A percentile compares a stretch with the other conserved stretches of the same genome.
These are phyloP conservation scores for Charanyca ferruginea DNA, from an alignment of 2,888 invertebrate genomes.

Conservation along the genomic window DNA sequence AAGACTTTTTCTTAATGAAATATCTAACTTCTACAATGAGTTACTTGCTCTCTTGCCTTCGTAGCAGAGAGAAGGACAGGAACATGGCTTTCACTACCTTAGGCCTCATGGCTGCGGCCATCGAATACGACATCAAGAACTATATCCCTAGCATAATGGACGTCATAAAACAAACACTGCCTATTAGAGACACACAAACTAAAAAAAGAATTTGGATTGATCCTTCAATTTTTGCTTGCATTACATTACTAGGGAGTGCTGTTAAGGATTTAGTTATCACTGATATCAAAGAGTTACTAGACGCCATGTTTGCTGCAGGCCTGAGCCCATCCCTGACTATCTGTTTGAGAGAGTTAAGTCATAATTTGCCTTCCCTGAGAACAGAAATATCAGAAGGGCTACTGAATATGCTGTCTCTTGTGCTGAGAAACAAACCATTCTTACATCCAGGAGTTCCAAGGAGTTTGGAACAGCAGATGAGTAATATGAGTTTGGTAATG, in stretches of 20 bases:
- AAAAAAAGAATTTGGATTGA: constrained; percentile 95
- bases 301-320: constrained; percentile 98
- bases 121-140: constrained; percentile 95
- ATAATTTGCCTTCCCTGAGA: constrained; percentile 96
- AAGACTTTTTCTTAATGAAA: constrained; percentile 94
- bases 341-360: constrained; percentile 97
- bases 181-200: constrained; percentile 94
- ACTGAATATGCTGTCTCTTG: constrained; percentile 97
- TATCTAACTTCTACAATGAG: constrained; percentile 94
- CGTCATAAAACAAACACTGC: constrained; percentile 94
- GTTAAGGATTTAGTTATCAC: constrained; percentile 94
- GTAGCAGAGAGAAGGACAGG: constrained; percentile 96
- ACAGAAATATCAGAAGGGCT: constrained; percentile 98
- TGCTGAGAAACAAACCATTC: constrained; percentile 96
- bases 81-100: constrained; percentile 97
- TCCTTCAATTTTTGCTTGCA: constrained; percentile 97
- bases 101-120: constrained; percentile 97
- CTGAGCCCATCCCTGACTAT: constrained; percentile 97
- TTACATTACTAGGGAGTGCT: constrained; percentile 97
- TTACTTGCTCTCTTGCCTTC: constrained; percentile 94
- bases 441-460: constrained; percentile 95
- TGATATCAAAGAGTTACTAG: constrained; percentile 96
- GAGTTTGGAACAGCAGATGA: constrained; percentile 90
- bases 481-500: constrained; percentile 83
- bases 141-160: constrained; percentile 97